Conservation (phyloP, 2,888 invertebrate species). For the Cetonia aurata region DNA sequence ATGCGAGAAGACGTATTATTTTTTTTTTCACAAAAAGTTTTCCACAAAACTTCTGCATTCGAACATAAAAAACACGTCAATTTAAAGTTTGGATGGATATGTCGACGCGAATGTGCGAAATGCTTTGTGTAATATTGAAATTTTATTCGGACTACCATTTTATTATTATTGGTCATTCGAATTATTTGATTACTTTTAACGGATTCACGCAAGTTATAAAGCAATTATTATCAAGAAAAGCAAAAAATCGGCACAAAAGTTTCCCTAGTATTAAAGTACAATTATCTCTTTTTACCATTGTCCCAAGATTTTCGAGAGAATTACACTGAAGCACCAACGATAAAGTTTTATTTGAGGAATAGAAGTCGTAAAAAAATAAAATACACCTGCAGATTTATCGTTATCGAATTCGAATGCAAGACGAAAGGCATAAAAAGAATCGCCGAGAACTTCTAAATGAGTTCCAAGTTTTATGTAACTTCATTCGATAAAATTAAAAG, state of each 20-base stretch:
- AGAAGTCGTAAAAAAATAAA: conserved; percentile 11
- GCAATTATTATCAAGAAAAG: too few relatives aligned
- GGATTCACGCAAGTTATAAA: too few relatives aligned
- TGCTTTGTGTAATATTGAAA: too few relatives aligned
- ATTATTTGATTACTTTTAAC: too few relatives aligned
- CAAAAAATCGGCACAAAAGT: not conserved
- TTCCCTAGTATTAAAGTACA: not conserved
- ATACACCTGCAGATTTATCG: conserved; percentile 23
- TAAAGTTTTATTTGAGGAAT: conserved; percentile 16
- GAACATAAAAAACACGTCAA: too few relatives aligned
- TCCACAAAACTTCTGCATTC: too few relatives aligned
- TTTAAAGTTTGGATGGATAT: too few relatives aligned
- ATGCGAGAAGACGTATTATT: conserved; percentile 6
- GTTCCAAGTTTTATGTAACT: conserved; percentile 36
- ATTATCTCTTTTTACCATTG: conserved; percentile 1
- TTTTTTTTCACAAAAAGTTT: conserved; percentile 10
- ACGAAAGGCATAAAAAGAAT: not conserved
- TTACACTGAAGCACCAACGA: not conserved
- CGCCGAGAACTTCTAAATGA: conserved; percentile 24
- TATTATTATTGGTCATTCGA: too few relatives aligned
- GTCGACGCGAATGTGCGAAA: too few relatives aligned
- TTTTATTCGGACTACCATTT: too few relatives aligned
- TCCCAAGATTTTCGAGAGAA: conserved; percentile 11
- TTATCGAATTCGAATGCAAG: conserved; percentile 19
- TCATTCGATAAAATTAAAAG: conserved; percentile 25